phyloP scores from a whole-genome alignment of 2,113 vertebrate genomes.

The Tylochromis polylepis region DNA sequence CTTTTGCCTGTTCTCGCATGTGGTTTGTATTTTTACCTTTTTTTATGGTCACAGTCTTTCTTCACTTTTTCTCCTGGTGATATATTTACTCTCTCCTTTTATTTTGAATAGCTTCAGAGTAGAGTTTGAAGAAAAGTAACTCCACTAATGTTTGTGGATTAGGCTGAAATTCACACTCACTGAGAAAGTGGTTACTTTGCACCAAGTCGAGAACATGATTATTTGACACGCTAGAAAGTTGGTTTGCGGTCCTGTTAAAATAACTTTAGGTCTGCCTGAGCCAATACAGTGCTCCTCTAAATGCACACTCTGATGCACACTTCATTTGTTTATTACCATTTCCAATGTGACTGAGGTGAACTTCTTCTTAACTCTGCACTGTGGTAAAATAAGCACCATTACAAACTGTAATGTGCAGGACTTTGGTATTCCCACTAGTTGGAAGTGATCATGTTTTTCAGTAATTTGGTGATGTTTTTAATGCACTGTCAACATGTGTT shows the following conservation, averaged over 20 bases:
- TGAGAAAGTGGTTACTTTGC: not conserved
- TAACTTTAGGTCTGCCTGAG: not conserved
- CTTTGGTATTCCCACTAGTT: not conserved
- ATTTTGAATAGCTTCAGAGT: not conserved
- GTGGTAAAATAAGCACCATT: not conserved
- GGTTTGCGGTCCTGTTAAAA: not conserved
- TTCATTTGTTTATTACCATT: not conserved
- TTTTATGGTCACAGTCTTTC: not conserved
- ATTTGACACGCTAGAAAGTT: not conserved
- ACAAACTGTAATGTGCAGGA: not conserved
- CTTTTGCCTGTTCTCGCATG: not conserved
- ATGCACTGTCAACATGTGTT: not conserved
- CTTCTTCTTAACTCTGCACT: not conserved
- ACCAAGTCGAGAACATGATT: not conserved
- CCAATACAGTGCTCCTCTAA: not conserved
- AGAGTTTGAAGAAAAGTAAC: not conserved
- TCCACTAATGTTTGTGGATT: not conserved
- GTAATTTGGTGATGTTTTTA: not conserved
- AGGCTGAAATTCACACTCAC: not conserved
- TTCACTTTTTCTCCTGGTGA: not conserved
- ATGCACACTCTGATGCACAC: not conserved
- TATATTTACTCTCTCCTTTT: not conserved
- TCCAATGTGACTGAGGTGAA: not conserved
- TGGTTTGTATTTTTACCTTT: not conserved
- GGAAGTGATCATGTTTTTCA: not conserved